Conservation (phyloP, 1,140 invertebrate genomes). For the Magallana ariakensis region DNA sequence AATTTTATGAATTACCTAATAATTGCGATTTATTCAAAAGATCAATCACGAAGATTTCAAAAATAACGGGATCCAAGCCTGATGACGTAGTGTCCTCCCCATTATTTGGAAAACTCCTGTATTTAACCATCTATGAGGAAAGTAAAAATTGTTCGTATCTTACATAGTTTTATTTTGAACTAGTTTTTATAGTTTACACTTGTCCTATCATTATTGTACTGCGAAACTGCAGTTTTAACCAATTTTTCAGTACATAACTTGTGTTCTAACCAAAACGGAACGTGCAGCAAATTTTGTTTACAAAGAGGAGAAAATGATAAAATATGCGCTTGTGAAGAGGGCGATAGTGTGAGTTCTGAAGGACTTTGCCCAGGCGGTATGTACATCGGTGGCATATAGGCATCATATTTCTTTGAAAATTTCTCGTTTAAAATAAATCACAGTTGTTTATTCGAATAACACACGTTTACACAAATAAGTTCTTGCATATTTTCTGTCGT, state of each 20-base stretch:
- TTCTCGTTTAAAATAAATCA: neutral
- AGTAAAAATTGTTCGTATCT: neutral
- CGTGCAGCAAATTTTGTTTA: conserved; percentile 42
- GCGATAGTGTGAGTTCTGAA: neutral
- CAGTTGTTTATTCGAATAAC: neutral
- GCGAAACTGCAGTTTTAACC: no score
- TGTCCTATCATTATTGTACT: no score
- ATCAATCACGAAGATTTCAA: neutral
- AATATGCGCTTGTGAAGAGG: conserved; percentile 16
- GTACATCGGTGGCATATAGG: neutral
- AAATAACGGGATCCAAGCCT: neutral
- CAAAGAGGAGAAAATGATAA: conserved; percentile 38
- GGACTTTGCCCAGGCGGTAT: neutral
- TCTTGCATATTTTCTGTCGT: neutral
- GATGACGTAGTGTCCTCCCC: neutral
- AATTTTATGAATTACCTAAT: neutral
- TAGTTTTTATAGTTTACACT: no score
- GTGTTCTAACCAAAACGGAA: conserved; percentile 37
- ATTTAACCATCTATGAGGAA: neutral
- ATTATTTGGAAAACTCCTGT: neutral
- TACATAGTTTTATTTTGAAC: no score
- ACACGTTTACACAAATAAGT: neutral
- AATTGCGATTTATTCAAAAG: neutral
- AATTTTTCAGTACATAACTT: conserved; percentile 23
- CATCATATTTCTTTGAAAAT: neutral